Evolutionary conservation across 2,797 vertebrate genomes (phyloP).

Genomic region (Emydoidea blandingii): DNA sequence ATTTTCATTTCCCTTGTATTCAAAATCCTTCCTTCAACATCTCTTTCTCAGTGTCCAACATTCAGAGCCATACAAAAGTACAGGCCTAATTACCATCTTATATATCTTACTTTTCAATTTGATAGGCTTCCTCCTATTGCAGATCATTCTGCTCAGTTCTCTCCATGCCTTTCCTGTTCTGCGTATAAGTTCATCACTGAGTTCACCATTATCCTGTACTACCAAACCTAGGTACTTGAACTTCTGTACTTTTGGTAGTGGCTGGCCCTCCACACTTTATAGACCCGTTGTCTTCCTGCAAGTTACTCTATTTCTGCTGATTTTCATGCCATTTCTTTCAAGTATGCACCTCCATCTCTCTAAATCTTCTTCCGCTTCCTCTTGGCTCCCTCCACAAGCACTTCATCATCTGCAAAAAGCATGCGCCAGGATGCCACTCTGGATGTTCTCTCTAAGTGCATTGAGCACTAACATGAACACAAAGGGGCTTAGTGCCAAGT

Average conservation of each 20-base stretch:
- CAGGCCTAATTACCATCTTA: not conserved
- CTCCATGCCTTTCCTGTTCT: too few species aligned
- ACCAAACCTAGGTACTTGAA: not conserved
- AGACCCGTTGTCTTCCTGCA: not conserved
- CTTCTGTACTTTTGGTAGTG: not conserved
- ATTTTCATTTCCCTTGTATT: not conserved
- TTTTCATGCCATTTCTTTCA: not conserved
- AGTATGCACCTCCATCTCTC: not conserved
- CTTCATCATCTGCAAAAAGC: not conserved
- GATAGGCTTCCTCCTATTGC: not conserved
- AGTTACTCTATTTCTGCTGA: not conserved
- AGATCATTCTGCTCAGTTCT: not conserved
- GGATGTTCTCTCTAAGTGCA: not conserved
- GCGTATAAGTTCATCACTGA: not conserved
- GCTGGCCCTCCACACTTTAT: not conserved
- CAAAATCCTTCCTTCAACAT: not conserved
- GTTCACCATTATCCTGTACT: not conserved
- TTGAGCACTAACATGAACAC: not conserved
- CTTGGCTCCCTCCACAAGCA: not conserved
- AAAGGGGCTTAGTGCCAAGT: not conserved
- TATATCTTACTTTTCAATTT: not conserved
- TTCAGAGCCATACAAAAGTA: not conserved
- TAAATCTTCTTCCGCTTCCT: not conserved
- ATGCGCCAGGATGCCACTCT: not conserved
- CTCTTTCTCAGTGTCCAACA: not conserved